Base-by-base conservation (phyloP, 2,888 invertebrate genomes). In the Acrocyrtus sp. region DNA sequence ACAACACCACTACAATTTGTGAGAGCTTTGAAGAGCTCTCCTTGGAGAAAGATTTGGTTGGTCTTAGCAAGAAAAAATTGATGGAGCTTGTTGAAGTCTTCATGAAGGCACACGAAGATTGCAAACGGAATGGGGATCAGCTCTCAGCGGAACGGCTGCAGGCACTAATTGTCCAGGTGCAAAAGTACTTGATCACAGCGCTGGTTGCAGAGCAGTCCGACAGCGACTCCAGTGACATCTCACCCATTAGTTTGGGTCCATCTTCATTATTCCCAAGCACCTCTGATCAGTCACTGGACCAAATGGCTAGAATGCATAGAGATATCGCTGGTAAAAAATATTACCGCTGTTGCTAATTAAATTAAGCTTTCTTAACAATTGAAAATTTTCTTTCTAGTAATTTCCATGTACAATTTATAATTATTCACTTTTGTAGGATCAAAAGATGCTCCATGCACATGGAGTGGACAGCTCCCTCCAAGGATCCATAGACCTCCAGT, bases 401-500 rank as follows among this genome's bases (percentile, higher is more conserved):
- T 41, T 45, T 39, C 12, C 45, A 41, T 41, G 3, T 4, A 21
- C 21, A 19, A 26, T 45, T 26, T 43, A 45, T n/a, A 27, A 29
- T 26, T 45, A 8, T 45, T 56, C 56, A 41, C 5, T 45, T 8
- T 50, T 34, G 2, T 26, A 61, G 74, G 53, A 6, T 53, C 57
- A 6, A 53, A 61, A 41, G 76, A 76, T 54, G 61, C 72, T n/a
- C 57, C 63, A 15, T 69, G 48, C 84, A 92, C 92, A 47, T 98
- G 97, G 97, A 91, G 91, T 83, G 97, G 97, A 1, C 86, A 89
- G 70, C 86, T 98, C 77, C 95, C 96, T 1, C 88, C 89, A 19
- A 90, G 92, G 67, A 87, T 88, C 26, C 87, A 89, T 77, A 92
- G 93, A 83, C 89, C 90, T 66, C 90, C 91, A 1, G 34, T 34